Conservation (phyloP, 2,797 vertebrate species). For the Sphenopsis melanotis region DNA sequence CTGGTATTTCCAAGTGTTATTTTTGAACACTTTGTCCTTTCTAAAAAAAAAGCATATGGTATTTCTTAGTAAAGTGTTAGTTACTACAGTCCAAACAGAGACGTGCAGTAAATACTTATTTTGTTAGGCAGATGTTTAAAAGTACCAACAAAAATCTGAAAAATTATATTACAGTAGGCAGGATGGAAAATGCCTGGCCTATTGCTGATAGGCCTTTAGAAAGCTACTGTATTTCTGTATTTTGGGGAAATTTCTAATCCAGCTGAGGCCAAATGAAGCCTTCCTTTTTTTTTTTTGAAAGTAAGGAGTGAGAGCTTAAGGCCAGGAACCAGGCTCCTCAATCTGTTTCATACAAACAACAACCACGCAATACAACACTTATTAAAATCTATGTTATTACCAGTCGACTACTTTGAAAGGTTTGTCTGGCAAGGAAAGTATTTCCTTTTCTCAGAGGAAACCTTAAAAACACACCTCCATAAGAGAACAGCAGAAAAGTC, state of each 20-base stretch:
- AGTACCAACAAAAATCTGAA: slow-evolving; percentile 13
- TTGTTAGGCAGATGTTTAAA: slow-evolving; percentile 42
- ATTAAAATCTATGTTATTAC: background rate
- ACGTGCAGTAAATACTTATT: slow-evolving; percentile 39
- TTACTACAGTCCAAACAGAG: slow-evolving; percentile 50
- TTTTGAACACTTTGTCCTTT: slow-evolving; percentile 53
- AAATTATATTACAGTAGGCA: background rate
- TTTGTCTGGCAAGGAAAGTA: background rate
- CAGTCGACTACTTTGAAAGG: background rate
- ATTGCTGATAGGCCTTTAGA: background rate
- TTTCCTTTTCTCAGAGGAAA: background rate
- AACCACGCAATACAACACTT: fast-evolving
- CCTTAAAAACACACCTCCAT: background rate
- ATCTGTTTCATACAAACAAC: background rate
- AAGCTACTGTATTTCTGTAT: background rate
- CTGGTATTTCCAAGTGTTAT: slow-evolving; percentile 53
- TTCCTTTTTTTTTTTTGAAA: background rate
- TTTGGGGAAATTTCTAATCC: background rate
- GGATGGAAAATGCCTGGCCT: background rate
- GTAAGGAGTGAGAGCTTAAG: background rate
- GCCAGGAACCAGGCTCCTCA: background rate
- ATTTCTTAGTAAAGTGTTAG: slow-evolving; percentile 38
- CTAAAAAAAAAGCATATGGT: slow-evolving; percentile 58
- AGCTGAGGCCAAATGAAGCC: background rate
- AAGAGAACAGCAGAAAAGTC: background rate